These are phyloP conservation scores for Salvator merianae DNA, from an alignment of 2,113 vertebrate genomes.

Conservation along the genomic window DNA sequence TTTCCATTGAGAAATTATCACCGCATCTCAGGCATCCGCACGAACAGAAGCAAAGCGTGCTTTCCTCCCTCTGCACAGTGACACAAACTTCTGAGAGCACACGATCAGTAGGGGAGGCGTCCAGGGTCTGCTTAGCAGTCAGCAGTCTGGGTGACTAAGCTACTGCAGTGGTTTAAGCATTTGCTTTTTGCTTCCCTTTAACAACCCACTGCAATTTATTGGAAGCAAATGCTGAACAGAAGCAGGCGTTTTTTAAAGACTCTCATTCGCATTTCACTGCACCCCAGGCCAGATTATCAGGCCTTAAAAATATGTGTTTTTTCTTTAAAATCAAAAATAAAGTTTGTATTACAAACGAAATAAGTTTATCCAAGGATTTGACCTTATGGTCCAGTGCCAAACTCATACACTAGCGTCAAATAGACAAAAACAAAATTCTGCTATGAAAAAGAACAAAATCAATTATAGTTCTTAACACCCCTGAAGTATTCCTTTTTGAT, in stretches of 20 bases:
- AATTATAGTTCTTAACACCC: conserved; percentile 74
- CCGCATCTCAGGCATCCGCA: too few species aligned
- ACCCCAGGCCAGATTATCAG: too few species aligned
- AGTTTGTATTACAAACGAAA: not conserved
- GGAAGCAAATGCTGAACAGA: not conserved
- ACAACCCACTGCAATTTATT: not conserved
- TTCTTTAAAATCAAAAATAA: not conserved
- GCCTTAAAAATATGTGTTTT: too few species aligned
- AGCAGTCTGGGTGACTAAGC: not conserved
- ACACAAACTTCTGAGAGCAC: too few species aligned
- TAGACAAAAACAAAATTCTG: conserved; percentile 55
- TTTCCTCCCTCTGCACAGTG: too few species aligned
- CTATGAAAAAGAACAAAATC: conserved; percentile 42
- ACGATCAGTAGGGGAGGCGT: too few species aligned
- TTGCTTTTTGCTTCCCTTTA: too few species aligned
- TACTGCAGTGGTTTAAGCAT: not conserved
- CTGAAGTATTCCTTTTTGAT: conserved; percentile 78
- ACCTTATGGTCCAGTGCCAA: not conserved
- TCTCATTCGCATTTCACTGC: too few species aligned
- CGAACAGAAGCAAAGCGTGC: too few species aligned
- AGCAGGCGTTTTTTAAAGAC: too few species aligned
- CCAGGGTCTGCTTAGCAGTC: not conserved
- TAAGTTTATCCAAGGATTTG: not conserved
- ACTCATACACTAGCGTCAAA: conserved; percentile 46
- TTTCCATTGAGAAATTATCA: too few species aligned